Evolutionary conservation across 1,140 invertebrate species (phyloP).

Genomic region (Bombus impatiens): DNA sequence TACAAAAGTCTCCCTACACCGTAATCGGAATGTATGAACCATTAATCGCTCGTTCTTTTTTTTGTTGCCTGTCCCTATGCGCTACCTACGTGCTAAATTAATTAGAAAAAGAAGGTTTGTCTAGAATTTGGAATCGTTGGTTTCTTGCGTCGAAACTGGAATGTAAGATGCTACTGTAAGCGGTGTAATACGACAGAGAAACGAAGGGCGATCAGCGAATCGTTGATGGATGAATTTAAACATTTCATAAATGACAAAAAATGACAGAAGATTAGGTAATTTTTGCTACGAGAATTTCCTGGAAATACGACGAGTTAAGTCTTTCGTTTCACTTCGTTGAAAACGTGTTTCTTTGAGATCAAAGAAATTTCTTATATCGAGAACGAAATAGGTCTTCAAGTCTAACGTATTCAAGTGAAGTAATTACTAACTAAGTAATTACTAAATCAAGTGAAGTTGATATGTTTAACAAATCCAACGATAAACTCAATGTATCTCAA

Average conservation of each 20-base stretch:
- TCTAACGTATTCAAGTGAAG: background rate
- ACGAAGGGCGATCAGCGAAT: conserved; percentile 36
- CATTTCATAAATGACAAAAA: no score
- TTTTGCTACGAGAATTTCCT: no score
- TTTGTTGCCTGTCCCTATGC: background rate
- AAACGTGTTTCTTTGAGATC: background rate
- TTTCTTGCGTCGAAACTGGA: conserved; percentile 38
- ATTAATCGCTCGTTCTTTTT: conserved; percentile 8
- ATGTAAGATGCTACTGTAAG: conserved; percentile 42
- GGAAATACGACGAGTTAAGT: background rate
- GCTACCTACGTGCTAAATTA: conserved; percentile 52
- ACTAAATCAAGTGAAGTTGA: no score
- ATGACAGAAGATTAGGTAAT: background rate
- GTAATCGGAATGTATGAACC: conserved; percentile 64
- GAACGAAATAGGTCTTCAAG: background rate
- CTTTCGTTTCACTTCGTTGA: background rate
- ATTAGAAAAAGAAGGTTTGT: conserved; percentile 25
- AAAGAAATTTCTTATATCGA: background rate
- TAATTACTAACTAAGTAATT: no score
- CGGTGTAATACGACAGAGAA: conserved; percentile 29
- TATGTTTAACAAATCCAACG: background rate
- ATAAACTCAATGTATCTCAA: background rate
- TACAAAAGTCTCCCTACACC: conserved; percentile 72
- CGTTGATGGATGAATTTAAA: conserved; percentile 30
- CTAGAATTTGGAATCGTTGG: conserved; percentile 31